phyloP scores from a whole-genome alignment of 2,113 vertebrate species.

The Leptobrachium leishanense region DNA sequence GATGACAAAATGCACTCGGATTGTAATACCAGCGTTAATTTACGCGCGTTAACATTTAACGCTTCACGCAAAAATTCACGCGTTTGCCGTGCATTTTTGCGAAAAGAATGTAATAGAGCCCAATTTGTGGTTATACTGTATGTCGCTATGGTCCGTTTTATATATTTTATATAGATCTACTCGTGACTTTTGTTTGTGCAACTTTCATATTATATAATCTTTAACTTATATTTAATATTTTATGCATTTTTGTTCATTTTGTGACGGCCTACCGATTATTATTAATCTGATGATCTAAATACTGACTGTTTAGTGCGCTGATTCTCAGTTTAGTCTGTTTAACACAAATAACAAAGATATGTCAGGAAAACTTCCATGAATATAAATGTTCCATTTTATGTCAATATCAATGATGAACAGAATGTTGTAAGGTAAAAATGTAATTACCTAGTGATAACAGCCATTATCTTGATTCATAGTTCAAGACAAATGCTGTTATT shows the following conservation, averaged over 20 bases:
- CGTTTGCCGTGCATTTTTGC: too few relatives aligned
- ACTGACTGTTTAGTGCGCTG: conserved; percentile 32
- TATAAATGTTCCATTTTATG: conserved; percentile 44
- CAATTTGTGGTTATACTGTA: too few relatives aligned
- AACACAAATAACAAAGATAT: conserved; percentile 32
- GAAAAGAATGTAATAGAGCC: too few relatives aligned
- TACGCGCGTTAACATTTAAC: too few relatives aligned
- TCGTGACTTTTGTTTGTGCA: too few relatives aligned
- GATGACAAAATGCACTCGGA: too few relatives aligned
- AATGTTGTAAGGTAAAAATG: conserved; percentile 44
- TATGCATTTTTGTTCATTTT: background rate
- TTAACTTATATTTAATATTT: too few relatives aligned
- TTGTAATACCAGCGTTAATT: too few relatives aligned
- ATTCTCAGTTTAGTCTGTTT: conserved; percentile 39
- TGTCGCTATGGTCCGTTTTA: too few relatives aligned
- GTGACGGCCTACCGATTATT: background rate
- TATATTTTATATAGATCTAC: too few relatives aligned
- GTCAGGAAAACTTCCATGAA: conserved; percentile 39
- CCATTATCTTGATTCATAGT: conserved; percentile 41
- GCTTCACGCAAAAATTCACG: too few relatives aligned
- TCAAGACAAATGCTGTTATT: conserved; percentile 42
- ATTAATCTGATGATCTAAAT: conserved; percentile 25
- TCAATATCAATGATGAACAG: conserved; percentile 35
- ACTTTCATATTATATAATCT: too few relatives aligned
- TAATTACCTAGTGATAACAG: conserved; percentile 47